Evolutionary conservation across 2,888 invertebrate species (phyloP).

Genomic region (Buathra laborator): DNA sequence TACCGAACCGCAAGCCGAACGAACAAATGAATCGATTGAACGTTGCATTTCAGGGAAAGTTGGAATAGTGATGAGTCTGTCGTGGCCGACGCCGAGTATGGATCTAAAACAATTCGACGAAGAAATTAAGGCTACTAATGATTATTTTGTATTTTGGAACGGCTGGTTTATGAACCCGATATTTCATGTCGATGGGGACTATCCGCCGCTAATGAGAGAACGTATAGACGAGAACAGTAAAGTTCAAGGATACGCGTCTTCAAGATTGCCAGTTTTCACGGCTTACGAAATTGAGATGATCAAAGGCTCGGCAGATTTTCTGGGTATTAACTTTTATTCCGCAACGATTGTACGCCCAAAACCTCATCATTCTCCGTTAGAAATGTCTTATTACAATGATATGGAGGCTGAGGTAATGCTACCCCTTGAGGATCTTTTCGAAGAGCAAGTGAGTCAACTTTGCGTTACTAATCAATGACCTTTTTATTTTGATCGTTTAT

Average conservation of each 20-base stretch:
- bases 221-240: slow-evolving; percentile 87
- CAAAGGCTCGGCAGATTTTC: slow-evolving; percentile 72
- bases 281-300: slow-evolving; percentile 67
- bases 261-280: slow-evolving; percentile 87
- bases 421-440: slow-evolving; percentile 13
- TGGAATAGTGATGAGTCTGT: slow-evolving; percentile 87
- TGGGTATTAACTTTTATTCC: slow-evolving; percentile 75
- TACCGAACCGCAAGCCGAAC: neutral
- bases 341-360: slow-evolving; percentile 38
- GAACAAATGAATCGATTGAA: slow-evolving; percentile 2
- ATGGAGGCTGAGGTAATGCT: slow-evolving; percentile 38
- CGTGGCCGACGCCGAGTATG: slow-evolving; percentile 86
- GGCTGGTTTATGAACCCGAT: slow-evolving; percentile 91
- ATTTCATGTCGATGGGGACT: slow-evolving; percentile 88
- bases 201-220: slow-evolving; percentile 89
- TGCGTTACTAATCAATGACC: no score
- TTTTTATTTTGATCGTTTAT: no score
- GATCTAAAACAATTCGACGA: slow-evolving; percentile 81
- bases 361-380: slow-evolving; percentile 4
- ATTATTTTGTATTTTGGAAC: slow-evolving; percentile 87
- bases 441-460: slow-evolving; percentile 29
- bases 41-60: slow-evolving; percentile 85
- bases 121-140: slow-evolving; percentile 86
- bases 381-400: slow-evolving; percentile 55
- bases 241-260: slow-evolving; percentile 87